phyloP scores from a whole-genome alignment of 2,797 vertebrate genomes.

The Coilia nasus region DNA sequence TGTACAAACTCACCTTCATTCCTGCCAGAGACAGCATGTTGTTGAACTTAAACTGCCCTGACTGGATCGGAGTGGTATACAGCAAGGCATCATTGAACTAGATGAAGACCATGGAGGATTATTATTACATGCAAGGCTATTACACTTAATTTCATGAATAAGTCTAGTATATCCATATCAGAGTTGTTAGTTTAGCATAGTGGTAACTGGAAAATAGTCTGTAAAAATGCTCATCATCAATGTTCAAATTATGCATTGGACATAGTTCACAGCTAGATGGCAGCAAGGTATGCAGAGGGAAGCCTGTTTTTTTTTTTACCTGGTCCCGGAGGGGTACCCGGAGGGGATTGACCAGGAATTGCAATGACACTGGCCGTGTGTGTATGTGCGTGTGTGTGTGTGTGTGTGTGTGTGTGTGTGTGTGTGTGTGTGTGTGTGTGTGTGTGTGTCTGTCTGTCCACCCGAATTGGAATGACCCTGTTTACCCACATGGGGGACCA shows the following conservation, averaged over 20 bases:
- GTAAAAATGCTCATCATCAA: neutral
- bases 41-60: conserved; percentile 92
- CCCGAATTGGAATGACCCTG: too few relatives aligned
- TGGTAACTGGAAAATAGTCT: neutral
- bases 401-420: too few relatives aligned
- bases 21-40: conserved; percentile 90
- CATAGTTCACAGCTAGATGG: neutral
- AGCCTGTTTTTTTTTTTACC: neutral
- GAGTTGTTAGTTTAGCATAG: neutral
- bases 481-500: too few relatives aligned
- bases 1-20: conserved; percentile 85
- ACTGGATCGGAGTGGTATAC: conserved; percentile 88
- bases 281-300: neutral
- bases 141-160: neutral
- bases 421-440: too few relatives aligned
- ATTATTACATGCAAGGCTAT: neutral
- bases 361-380: too few relatives aligned
- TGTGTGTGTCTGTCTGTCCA: too few relatives aligned
- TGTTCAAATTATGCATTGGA: neutral
- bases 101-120: conserved; percentile 39
- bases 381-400: too few relatives aligned
- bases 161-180: neutral
- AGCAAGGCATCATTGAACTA: conserved; percentile 94
- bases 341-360: too few relatives aligned
- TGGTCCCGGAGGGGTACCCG: too few relatives aligned